Percentiles rank a stretch among this genome's conserved stretches.
These are phyloP conservation scores for Drosophila prostipennis DNA, from an alignment of 2,888 invertebrate species.

Conservation along the genomic window DNA sequence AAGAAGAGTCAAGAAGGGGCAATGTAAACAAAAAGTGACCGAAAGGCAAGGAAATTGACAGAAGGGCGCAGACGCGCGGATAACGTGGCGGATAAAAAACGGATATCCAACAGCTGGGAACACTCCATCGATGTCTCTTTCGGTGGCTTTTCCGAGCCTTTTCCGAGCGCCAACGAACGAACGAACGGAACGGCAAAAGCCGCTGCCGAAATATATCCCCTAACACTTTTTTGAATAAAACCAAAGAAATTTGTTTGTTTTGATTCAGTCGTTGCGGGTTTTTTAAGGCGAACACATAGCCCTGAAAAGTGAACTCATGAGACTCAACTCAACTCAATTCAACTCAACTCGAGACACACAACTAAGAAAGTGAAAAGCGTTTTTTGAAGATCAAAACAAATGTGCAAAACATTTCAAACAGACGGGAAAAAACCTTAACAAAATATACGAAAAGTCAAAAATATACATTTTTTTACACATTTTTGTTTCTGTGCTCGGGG, in stretches of 20 bases:
- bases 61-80: constrained; percentile 66
- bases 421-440: constrained; percentile 6
- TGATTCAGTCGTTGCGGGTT: constrained; percentile 82
- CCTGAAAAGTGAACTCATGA: constrained; percentile 17
- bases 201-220: constrained; percentile 25
- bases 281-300: constrained; percentile 70
- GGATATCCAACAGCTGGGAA: constrained; percentile 60
- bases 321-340: too few species aligned
- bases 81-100: constrained; percentile 31
- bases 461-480: constrained; percentile 25
- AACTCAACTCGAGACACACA: too few species aligned
- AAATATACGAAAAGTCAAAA: constrained; percentile 13
- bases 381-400: constrained; percentile 2
- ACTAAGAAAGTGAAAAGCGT: not conserved
- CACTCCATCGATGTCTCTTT: constrained; percentile 29
- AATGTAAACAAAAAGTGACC: constrained; percentile 59
- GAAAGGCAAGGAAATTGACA: not conserved
- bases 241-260: constrained; percentile 79
- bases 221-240: constrained; percentile 73
- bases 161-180: constrained; percentile 11
- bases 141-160: constrained; percentile 9
- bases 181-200: constrained; percentile 10
- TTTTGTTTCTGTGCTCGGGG: constrained; percentile 35
- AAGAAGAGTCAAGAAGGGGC: constrained; percentile 48
- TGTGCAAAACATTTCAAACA: constrained; percentile 7